Percentiles rank a stretch among this genome's conserved stretches.
Conservation (phyloP, 2,797 vertebrate species). For the Rhyacichthys aspro region DNA sequence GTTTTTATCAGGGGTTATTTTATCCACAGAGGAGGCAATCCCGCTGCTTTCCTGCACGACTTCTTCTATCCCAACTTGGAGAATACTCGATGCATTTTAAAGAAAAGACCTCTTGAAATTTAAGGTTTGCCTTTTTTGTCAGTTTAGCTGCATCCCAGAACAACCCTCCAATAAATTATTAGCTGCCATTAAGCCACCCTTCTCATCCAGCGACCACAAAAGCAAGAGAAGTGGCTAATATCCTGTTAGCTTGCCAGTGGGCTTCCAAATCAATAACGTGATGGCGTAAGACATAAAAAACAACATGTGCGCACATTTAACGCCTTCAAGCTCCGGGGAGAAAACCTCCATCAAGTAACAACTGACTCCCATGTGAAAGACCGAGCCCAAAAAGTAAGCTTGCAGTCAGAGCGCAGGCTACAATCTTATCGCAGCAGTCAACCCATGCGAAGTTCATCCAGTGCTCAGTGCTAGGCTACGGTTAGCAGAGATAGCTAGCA, state of each 20-base stretch:
- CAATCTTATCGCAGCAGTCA: constrained; percentile 42
- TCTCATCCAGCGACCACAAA: constrained; percentile 78
- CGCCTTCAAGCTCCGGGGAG: constrained; percentile 32
- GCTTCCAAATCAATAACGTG: constrained; percentile 67
- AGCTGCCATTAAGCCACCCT: constrained; percentile 66
- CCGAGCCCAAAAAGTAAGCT: constrained; percentile 12
- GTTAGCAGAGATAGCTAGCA: constrained; percentile 61
- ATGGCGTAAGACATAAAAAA: constrained; percentile 55
- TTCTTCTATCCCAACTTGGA: constrained; percentile 53
- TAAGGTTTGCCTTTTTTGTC: constrained; percentile 13
- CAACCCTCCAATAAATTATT: constrained; percentile 60
- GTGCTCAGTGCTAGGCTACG: constrained; percentile 56
- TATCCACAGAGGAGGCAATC: constrained; percentile 22
- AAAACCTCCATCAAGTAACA: constrained; percentile 15
- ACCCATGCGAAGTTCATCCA: constrained; percentile 73
- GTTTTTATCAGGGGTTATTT: constrained; percentile 9
- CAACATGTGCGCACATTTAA: constrained; percentile 43
- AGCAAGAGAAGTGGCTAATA: constrained; percentile 72
- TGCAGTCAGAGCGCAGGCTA: constrained; percentile 22
- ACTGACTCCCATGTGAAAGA: constrained; percentile 40
- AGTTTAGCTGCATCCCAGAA: constrained; percentile 39
- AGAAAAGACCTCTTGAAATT: constrained; percentile 4
- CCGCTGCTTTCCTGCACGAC: constrained; percentile 38
- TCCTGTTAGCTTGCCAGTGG: constrained; percentile 68
- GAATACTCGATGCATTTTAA: constrained; percentile 62